A percentile compares a stretch with the other conserved stretches of the same genome.
These are phyloP conservation scores for Peromyscus polionotus DNA, from an alignment of 2,113 vertebrate genomes.

Conservation along the genomic window DNA sequence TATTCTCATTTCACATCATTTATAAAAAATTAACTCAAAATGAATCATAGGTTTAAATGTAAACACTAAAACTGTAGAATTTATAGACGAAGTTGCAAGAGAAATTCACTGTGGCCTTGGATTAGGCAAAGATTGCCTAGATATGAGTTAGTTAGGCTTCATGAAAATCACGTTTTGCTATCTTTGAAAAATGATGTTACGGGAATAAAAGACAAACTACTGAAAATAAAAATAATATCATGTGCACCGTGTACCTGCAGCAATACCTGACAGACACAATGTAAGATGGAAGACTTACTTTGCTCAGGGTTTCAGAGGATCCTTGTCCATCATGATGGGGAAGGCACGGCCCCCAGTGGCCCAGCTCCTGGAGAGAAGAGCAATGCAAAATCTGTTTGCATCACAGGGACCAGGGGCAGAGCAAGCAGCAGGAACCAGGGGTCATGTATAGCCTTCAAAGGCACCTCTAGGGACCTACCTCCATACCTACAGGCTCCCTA, in stretches of 20 bases:
- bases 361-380: background rate
- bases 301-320: background rate
- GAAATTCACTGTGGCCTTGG: background rate
- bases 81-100: background rate
- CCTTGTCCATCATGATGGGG: background rate
- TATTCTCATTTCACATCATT: background rate
- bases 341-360: background rate
- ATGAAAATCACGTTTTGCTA: background rate
- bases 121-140: constrained; percentile 4
- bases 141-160: background rate
- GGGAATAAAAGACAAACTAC: background rate
- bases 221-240: background rate
- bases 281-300: background rate
- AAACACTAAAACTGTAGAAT: constrained; percentile 28
- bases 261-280: background rate
- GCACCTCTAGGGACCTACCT: background rate
- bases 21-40: constrained; percentile 39
- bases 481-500: background rate
- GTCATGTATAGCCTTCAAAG: background rate
- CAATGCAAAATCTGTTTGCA: background rate
- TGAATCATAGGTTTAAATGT: constrained; percentile 1
- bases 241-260: background rate
- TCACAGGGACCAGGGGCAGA: background rate
- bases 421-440: background rate
- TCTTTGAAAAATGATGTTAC: constrained; percentile 5